phyloP scores from a whole-genome alignment of 2,797 vertebrate species.

The Spatula clypeata region DNA sequence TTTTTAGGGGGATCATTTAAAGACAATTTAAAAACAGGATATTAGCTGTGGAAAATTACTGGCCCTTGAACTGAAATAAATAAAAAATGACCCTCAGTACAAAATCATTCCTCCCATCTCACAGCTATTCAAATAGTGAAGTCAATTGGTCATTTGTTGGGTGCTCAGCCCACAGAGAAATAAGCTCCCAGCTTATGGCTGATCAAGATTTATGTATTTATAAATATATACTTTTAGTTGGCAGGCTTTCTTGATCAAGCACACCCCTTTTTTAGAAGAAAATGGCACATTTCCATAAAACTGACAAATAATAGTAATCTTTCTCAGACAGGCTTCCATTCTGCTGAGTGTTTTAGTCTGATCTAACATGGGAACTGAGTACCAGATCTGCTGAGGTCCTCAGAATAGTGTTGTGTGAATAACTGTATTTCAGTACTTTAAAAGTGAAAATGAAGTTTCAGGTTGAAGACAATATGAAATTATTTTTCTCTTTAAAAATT shows the following conservation, averaged over 20 bases:
- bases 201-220: slow-evolving; percentile 70
- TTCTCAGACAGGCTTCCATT: slow-evolving; percentile 57
- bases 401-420: not conserved
- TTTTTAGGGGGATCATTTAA: slow-evolving; percentile 64
- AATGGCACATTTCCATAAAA: slow-evolving; percentile 66
- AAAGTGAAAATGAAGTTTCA: not conserved
- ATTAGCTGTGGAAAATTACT: slow-evolving; percentile 70
- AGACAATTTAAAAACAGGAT: slow-evolving; percentile 57
- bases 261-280: slow-evolving; percentile 41
- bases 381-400: not conserved
- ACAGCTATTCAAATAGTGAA: slow-evolving; percentile 51
- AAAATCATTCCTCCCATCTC: slow-evolving; percentile 50
- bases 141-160: slow-evolving; percentile 55
- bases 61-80: slow-evolving; percentile 59
- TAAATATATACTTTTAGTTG: slow-evolving; percentile 56
- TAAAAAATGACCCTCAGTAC: slow-evolving; percentile 53
- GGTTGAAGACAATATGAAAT: not conserved
- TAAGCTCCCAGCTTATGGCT: not conserved
- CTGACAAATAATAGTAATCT: slow-evolving; percentile 53
- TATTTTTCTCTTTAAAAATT: not conserved
- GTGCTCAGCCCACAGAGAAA: slow-evolving; percentile 26
- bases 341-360: slow-evolving; percentile 29
- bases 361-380: slow-evolving; percentile 18
- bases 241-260: slow-evolving; percentile 47
- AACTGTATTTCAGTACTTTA: not conserved